Evolutionary conservation across 1,140 invertebrate genomes (phyloP).

Genomic region (Aphis gossypii): DNA sequence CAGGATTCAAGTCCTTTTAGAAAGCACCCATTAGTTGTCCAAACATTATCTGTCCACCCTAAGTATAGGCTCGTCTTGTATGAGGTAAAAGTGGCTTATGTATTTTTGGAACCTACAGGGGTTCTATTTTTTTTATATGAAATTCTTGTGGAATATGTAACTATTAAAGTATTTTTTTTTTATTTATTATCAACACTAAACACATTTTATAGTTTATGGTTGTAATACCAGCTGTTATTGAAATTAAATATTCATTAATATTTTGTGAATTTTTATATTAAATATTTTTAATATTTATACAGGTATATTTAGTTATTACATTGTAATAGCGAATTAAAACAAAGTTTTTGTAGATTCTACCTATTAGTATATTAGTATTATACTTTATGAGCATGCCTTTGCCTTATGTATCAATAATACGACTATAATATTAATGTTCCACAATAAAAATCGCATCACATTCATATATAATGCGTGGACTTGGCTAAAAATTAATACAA

Average conservation of each 20-base stretch:
- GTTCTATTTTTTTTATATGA: background rate
- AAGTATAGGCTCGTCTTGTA: background rate
- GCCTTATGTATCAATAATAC: background rate
- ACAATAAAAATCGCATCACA: background rate
- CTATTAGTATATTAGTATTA: slow-evolving; percentile 12
- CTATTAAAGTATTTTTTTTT: background rate
- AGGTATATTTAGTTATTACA: background rate
- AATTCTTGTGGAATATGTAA: background rate
- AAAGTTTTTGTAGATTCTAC: background rate
- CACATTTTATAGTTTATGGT: background rate
- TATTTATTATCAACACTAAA: background rate
- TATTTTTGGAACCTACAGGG: background rate
- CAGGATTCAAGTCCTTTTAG: background rate
- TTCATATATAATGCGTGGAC: background rate
- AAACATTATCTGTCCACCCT: background rate
- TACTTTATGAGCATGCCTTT: background rate
- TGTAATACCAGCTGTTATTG: background rate
- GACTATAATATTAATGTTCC: background rate
- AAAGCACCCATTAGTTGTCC: slow-evolving; percentile 37
- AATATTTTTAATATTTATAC: too few species aligned
- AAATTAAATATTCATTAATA: background rate
- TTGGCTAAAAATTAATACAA: slow-evolving; percentile 11
- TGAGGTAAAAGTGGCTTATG: background rate
- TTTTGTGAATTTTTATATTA: background rate
- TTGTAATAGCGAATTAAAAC: background rate